Conservation (phyloP, 2,797 vertebrate genomes). For the Tinamus major region DNA sequence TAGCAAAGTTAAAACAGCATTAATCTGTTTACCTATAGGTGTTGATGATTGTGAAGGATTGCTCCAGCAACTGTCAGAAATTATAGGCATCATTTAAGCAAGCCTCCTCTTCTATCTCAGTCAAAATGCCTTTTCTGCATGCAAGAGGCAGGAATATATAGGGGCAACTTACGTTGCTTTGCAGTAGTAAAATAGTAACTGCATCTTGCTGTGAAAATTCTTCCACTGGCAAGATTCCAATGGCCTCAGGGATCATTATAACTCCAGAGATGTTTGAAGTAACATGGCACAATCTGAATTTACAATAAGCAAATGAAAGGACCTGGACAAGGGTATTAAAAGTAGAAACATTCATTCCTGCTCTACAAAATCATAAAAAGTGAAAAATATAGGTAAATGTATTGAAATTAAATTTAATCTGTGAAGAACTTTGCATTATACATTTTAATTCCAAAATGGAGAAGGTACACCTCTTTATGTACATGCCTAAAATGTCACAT, state of each 20-base stretch:
- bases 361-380: neutral
- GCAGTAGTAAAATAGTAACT: neutral
- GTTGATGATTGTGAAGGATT: neutral
- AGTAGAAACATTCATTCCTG: neutral
- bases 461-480: neutral
- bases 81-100: neutral
- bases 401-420: neutral
- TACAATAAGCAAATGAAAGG: neutral
- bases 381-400: neutral
- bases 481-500: neutral
- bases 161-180: neutral
- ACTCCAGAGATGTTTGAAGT: neutral
- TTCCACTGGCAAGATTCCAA: neutral
- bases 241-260: neutral
- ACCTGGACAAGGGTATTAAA: neutral
- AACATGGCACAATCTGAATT: neutral
- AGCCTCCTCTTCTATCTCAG: neutral
- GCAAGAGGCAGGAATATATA: neutral
- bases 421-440: neutral
- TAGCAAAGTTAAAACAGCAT: neutral
- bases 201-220: neutral
- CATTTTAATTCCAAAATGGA: neutral
- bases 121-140: neutral
- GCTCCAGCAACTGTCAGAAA: neutral
- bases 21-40: neutral